phyloP scores from a whole-genome alignment of 2,113 vertebrate species.

The Steatornis caripensis region DNA sequence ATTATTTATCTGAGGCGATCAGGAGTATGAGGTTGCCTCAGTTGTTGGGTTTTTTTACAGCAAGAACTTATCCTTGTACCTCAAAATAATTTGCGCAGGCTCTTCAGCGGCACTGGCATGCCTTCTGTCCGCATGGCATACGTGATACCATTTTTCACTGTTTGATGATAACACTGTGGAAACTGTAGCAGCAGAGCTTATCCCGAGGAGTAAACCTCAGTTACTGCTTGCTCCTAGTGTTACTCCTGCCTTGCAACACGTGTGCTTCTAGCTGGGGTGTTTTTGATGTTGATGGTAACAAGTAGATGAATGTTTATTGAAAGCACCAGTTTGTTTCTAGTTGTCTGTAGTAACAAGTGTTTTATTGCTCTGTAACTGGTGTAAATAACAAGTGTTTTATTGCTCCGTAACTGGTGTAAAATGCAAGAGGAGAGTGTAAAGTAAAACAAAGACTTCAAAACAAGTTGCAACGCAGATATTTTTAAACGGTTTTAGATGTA shows the following conservation, averaged over 20 bases:
- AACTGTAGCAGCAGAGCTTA: background rate
- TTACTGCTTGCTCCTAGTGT: background rate
- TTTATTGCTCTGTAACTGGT: background rate
- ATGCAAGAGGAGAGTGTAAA: background rate
- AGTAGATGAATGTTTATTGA: background rate
- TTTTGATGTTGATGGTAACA: background rate
- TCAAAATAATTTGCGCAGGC: background rate
- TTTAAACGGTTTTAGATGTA: background rate
- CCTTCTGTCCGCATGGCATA: rapidly evolving
- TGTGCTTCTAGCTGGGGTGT: background rate
- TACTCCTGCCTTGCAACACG: background rate
- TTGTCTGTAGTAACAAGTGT: background rate
- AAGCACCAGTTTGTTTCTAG: background rate
- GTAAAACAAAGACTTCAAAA: background rate
- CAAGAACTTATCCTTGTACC: background rate
- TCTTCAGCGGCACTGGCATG: background rate
- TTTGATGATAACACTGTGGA: background rate
- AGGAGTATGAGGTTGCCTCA: background rate
- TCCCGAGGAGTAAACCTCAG: background rate
- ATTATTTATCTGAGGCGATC: background rate
- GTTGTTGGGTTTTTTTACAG: background rate
- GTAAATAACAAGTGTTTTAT: background rate
- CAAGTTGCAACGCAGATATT: background rate
- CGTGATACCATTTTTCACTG: background rate
- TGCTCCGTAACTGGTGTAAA: background rate